Base-by-base conservation (phyloP, 2,888 invertebrate species). In the Cancer borealis region DNA sequence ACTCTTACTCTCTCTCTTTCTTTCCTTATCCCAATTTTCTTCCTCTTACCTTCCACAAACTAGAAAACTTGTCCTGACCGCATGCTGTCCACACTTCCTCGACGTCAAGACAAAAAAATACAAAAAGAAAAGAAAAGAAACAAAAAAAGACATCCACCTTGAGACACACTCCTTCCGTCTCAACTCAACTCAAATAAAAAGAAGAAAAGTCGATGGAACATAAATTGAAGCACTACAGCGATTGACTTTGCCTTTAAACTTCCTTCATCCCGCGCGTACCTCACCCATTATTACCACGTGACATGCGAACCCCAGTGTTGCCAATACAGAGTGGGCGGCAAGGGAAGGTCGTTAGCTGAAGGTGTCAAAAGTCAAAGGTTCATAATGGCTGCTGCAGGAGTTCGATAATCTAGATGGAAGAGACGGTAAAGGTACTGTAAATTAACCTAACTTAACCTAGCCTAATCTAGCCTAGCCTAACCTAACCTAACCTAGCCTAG, bases 201-300 rank as follows among this genome's bases (percentile, higher is more conserved):
- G 2, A 39, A 39, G 39, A 39, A 39, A 84, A n/a, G 84, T 84
- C 84, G 39, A 84, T 84, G 17, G 12, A 39, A 17, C 39, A 39
- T 39, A 39, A 14, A n/a, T 84, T 84, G 14, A 26, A 26, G 10
- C 73, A 79, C 84, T 39, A 39, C 39, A 39, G 12, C 39, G 84
- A 39, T 84, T 84, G 39, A 84, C 84, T 39, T 26, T 39, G 14
- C 30, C 39, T 12, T 30, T 10, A 39, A 14, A 54, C 54, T 39
- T 39, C 39, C 17, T 84, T 39, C 17, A 84, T 30, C 17, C 12
- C 10, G 39, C 17, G 12, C 30, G 30, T 84, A 84, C 14, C 39
- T 84, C 84, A 84, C 14, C 84, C 39, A 84, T 84, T 84, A 84
- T 84, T 84, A 84, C 84, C 39, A 14, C 39, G 84, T 17, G 17